phyloP scores from a whole-genome alignment of 2,888 invertebrate genomes.

The Dryomyza anilis region DNA sequence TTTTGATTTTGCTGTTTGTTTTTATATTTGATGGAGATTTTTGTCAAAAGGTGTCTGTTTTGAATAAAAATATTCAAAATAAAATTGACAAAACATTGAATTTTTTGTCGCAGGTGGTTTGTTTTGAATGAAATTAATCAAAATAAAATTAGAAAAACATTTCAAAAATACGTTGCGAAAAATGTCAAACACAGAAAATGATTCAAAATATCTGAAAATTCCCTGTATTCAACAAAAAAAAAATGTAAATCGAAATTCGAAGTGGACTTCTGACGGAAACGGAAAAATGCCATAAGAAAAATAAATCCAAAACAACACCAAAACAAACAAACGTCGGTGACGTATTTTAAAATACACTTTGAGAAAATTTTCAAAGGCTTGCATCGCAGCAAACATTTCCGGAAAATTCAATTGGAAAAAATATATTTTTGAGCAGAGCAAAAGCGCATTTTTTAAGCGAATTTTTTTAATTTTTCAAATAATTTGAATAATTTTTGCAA shows the following conservation, averaged over 20 bases:
- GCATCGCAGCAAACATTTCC: background rate
- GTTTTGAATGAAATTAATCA: conserved; percentile 11
- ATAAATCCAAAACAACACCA: background rate
- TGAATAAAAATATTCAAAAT: conserved; percentile 2
- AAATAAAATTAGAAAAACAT: conserved; percentile 11
- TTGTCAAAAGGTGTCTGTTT: conserved; percentile 15
- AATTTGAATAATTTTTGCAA: background rate
- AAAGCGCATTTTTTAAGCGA: conserved; percentile 18
- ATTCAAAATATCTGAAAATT: no score
- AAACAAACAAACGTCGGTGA: background rate
- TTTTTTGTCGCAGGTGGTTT: conserved; percentile 1
- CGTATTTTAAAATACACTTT: background rate
- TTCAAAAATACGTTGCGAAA: conserved; percentile 4
- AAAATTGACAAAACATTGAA: conserved; percentile 8
- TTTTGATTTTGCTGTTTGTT: background rate
- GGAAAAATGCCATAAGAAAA: background rate
- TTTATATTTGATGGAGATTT: conserved; percentile 7
- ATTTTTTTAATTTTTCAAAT: conserved; percentile 4
- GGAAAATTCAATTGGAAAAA: conserved; percentile 30
- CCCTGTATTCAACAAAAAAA: background rate
- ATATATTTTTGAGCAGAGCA: conserved; percentile 23
- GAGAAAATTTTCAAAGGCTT: background rate
- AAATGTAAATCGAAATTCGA: background rate
- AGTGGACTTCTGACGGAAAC: background rate
- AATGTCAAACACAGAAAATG: background rate